A percentile compares a stretch with the other conserved stretches of the same genome.
phyloP scores from a whole-genome alignment of 2,797 vertebrate species.

The Oreochromis grahami region DNA sequence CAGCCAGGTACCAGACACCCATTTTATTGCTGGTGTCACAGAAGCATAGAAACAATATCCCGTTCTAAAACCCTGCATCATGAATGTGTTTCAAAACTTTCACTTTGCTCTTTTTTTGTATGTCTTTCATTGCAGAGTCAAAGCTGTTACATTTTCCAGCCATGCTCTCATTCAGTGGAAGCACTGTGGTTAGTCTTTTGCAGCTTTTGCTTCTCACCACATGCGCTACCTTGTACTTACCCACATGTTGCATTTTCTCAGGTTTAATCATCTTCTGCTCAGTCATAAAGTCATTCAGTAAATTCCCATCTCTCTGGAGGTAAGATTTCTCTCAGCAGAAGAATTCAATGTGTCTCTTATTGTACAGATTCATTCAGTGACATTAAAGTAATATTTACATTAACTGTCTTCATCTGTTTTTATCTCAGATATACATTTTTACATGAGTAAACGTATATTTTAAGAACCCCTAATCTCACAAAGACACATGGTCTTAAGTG shows the following conservation, averaged over 20 bases:
- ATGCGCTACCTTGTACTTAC: background rate
- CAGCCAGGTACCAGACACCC: background rate
- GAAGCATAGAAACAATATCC: background rate
- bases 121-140: background rate
- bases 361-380: background rate
- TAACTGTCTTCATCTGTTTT: background rate
- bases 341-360: background rate
- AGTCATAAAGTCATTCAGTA: background rate
- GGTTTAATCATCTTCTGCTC: background rate
- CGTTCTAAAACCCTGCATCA: background rate
- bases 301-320: background rate
- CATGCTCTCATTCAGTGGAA: background rate
- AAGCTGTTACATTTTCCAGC: background rate
- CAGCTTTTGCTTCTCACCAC: conserved; percentile 19
- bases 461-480: background rate
- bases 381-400: background rate
- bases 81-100: background rate
- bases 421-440: background rate
- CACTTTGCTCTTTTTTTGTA: background rate
- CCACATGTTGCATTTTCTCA: background rate
- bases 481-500: background rate
- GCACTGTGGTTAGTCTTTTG: conserved; percentile 20
- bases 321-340: background rate
- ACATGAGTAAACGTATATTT: background rate
- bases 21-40: background rate